Conservation (phyloP, 2,797 vertebrate genomes). For the Serranus cabrilla region DNA sequence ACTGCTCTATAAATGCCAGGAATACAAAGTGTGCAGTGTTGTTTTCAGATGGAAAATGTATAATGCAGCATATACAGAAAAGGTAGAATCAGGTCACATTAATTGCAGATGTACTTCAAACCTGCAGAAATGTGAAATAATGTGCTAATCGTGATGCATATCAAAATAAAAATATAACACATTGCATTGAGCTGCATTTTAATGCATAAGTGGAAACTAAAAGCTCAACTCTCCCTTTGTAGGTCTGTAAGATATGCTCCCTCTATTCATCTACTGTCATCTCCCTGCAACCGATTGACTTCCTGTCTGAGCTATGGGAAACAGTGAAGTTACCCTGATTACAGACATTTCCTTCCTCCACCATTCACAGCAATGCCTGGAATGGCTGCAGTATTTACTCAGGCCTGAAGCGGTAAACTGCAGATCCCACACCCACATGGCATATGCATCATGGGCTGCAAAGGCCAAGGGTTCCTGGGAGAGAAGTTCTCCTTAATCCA, state of each 20-base stretch:
- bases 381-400: conserved; percentile 83
- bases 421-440: conserved; percentile 83
- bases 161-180: not conserved
- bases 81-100: not conserved
- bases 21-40: conserved; percentile 44
- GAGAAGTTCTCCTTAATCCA: conserved; percentile 54
- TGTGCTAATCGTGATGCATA: not conserved
- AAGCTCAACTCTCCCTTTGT: conserved; percentile 24
- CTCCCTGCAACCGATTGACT: conserved; percentile 67
- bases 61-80: conserved; percentile 1
- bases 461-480: conserved; percentile 76
- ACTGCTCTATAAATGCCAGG: conserved; percentile 61
- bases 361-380: conserved; percentile 79
- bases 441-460: conserved; percentile 70
- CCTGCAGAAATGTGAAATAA: conserved; percentile 17
- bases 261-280: conserved; percentile 73
- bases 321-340: conserved; percentile 81
- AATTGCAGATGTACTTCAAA: conserved; percentile 1
- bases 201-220: not conserved
- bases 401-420: conserved; percentile 76
- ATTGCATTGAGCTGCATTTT: not conserved
- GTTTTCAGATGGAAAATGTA: conserved; percentile 24
- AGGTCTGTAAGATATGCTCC: conserved; percentile 31
- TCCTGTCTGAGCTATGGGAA: conserved; percentile 81
- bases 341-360: conserved; percentile 85